Conservation (phyloP, 2,888 invertebrate genomes). For the Bedellia somnulentella region DNA sequence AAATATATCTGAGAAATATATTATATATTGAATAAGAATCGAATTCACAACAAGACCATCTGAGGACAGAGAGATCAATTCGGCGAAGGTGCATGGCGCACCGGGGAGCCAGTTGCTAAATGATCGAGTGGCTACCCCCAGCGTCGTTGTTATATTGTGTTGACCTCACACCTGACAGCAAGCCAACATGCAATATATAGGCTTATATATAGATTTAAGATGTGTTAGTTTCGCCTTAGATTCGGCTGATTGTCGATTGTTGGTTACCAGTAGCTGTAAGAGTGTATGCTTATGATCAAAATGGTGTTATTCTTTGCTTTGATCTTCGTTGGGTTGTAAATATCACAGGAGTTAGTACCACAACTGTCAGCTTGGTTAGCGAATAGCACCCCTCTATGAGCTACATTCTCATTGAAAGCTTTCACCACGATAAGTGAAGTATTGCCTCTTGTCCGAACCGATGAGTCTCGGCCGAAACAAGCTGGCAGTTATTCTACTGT, state of each 20-base stretch:
- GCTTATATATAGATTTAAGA: too few relatives aligned
- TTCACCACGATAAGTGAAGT: too few relatives aligned
- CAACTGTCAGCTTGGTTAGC: constrained; percentile 28
- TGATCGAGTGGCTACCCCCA: too few relatives aligned
- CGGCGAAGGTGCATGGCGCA: too few relatives aligned
- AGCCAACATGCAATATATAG: constrained; percentile 6
- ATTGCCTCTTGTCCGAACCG: too few relatives aligned
- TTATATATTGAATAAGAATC: too few relatives aligned
- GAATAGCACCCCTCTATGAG: not conserved
- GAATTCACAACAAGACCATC: too few relatives aligned
- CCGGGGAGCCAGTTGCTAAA: too few relatives aligned
- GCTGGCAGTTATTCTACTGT: constrained; percentile 56
- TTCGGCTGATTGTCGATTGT: constrained; percentile 22
- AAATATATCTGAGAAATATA: constrained; percentile 2
- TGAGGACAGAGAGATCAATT: too few relatives aligned
- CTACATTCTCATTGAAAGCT: too few relatives aligned
- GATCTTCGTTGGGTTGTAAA: constrained; percentile 29
- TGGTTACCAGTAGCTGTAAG: constrained; percentile 56
- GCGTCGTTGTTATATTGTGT: constrained; percentile 1
- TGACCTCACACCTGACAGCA: constrained; percentile 1
- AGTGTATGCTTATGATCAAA: constrained; percentile 27
- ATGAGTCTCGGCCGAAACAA: too few relatives aligned
- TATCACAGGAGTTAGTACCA: constrained; percentile 52
- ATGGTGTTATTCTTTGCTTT: constrained; percentile 24
- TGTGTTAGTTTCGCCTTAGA: constrained; percentile 18